phyloP scores from a whole-genome alignment of 2,113 vertebrate species.

The Colius striatus region DNA sequence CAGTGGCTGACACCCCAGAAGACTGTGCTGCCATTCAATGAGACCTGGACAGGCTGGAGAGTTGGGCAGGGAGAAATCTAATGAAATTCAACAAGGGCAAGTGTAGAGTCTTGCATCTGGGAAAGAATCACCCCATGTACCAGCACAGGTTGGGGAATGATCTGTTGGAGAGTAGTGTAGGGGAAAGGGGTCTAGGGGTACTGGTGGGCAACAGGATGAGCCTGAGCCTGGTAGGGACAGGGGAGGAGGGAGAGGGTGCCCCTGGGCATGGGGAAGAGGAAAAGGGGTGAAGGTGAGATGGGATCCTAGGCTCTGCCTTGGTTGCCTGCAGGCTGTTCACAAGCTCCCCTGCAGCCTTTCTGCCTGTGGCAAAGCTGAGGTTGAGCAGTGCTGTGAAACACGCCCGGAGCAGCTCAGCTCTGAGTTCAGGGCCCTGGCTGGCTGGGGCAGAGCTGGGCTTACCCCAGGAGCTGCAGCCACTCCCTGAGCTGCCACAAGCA shows the following conservation, averaged over 20 bases:
- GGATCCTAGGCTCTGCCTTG: neutral
- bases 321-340: accelerated
- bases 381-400: neutral
- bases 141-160: too few relatives aligned
- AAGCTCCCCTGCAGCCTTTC: neutral
- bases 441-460: neutral
- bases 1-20: too few relatives aligned
- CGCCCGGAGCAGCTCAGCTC: neutral
- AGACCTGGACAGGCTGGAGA: too few relatives aligned
- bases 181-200: too few relatives aligned
- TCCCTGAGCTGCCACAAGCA: accelerated
- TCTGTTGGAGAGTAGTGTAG: too few relatives aligned
- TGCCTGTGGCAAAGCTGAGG: neutral
- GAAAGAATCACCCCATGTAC: too few relatives aligned
- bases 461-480: neutral
- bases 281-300: too few relatives aligned
- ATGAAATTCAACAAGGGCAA: too few relatives aligned
- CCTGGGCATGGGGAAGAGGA: neutral
- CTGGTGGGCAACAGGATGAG: too few relatives aligned
- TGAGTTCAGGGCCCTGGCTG: neutral
- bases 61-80: too few relatives aligned
- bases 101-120: too few relatives aligned
- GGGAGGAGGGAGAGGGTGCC: neutral
- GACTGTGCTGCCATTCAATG: too few relatives aligned
- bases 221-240: neutral